Evolutionary conservation across 2,113 vertebrate genomes (phyloP).

Genomic region (Scomber colias): DNA sequence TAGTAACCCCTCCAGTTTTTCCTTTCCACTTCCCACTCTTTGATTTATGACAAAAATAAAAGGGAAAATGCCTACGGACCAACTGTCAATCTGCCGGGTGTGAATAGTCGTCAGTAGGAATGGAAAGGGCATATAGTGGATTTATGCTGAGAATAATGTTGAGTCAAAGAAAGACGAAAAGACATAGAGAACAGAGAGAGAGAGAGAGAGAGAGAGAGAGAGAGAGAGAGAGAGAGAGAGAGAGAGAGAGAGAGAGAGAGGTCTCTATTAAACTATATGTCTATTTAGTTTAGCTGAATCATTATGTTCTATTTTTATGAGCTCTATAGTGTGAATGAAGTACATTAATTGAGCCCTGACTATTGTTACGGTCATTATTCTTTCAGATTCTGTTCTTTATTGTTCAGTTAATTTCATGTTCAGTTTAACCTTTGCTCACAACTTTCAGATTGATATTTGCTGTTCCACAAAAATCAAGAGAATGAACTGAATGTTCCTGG

Average conservation of each 20-base stretch:
- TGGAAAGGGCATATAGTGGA: slow-evolving; percentile 49
- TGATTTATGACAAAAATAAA: slow-evolving; percentile 60
- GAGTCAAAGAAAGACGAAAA: background rate
- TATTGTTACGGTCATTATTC: too few species aligned
- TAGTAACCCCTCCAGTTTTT: slow-evolving; percentile 25
- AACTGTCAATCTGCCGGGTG: slow-evolving; percentile 47
- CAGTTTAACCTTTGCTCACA: too few species aligned
- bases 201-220: too few species aligned
- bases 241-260: background rate
- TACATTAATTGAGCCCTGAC: background rate
- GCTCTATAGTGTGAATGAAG: background rate
- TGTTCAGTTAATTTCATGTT: too few species aligned
- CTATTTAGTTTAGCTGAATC: slow-evolving; percentile 4
- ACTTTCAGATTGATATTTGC: too few species aligned
- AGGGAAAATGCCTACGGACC: slow-evolving; percentile 40
- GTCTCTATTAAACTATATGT: background rate
- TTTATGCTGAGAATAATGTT: slow-evolving; percentile 40
- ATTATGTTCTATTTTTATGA: background rate
- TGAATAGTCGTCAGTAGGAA: slow-evolving; percentile 45
- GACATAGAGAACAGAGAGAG: background rate
- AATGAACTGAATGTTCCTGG: too few species aligned
- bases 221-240: too few species aligned
- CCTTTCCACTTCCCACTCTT: slow-evolving; percentile 26
- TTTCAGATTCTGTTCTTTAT: too few species aligned
- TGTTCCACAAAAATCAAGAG: too few species aligned